A percentile compares a stretch with the other conserved stretches of the same genome.
These are phyloP conservation scores for Lindbergichthys nudifrons DNA, from an alignment of 2,797 vertebrate species.

Conservation along the genomic window DNA sequence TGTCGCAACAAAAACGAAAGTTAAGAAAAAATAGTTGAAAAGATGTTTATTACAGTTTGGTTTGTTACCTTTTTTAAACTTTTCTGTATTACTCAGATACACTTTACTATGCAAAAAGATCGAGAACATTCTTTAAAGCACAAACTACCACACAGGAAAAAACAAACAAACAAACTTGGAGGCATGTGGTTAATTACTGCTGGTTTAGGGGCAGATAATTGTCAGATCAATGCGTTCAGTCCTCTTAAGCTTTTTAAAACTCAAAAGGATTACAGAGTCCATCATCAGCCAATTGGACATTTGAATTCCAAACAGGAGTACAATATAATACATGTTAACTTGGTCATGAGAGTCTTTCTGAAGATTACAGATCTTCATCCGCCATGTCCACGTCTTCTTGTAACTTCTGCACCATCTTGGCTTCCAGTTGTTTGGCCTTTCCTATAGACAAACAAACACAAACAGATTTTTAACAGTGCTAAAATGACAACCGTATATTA, in stretches of 20 bases:
- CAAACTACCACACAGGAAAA: neutral
- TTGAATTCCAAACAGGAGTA: slow-evolving; percentile 38
- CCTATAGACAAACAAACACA: slow-evolving; percentile 75
- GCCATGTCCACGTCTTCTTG: slow-evolving; percentile 94
- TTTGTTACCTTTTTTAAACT: slow-evolving; percentile 6
- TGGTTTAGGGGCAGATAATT: neutral
- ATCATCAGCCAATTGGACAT: slow-evolving; percentile 16
- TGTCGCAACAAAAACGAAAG: neutral
- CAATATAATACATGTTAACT: slow-evolving; percentile 32
- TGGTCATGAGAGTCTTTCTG: slow-evolving; percentile 3
- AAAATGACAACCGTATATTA: neutral
- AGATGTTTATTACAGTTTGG: slow-evolving; percentile 5
- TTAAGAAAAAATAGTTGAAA: neutral
- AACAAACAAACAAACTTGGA: neutral
- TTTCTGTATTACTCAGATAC: slow-evolving; percentile 16
- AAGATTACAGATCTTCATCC: slow-evolving; percentile 72
- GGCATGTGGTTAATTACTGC: neutral
- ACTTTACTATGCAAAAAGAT: slow-evolving; percentile 6
- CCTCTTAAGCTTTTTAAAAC: slow-evolving; percentile 9
- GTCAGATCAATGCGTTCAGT: slow-evolving; percentile 7
- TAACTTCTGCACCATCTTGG: slow-evolving; percentile 95
- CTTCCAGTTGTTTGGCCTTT: slow-evolving; percentile 92
- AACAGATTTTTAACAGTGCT: neutral
- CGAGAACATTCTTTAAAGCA: slow-evolving; percentile 15
- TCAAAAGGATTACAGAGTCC: slow-evolving; percentile 12